phyloP scores from a whole-genome alignment of 2,797 vertebrate genomes.

The Lates japonicus region DNA sequence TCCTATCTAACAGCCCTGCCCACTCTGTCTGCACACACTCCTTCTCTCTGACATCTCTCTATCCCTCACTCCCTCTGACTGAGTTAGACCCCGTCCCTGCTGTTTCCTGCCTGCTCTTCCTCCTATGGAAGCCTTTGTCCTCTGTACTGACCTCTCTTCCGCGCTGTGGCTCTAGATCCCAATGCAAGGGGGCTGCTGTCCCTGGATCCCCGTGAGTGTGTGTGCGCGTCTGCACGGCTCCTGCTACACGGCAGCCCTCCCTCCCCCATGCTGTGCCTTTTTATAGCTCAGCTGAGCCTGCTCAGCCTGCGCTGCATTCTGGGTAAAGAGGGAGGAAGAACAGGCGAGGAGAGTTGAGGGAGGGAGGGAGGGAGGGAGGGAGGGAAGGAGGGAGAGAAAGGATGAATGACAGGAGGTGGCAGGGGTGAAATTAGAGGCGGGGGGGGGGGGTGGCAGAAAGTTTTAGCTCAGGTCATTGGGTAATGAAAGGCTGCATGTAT shows the following conservation, averaged over 20 bases:
- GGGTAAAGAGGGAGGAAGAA: constrained; percentile 73
- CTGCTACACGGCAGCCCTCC: constrained; percentile 84
- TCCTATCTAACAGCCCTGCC: constrained; percentile 59
- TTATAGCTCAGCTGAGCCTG: constrained; percentile 85
- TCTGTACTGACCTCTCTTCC: constrained; percentile 87
- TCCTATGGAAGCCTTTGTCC: constrained; percentile 69
- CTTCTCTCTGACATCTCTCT: constrained; percentile 37
- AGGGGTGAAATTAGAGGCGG: constrained; percentile 44
- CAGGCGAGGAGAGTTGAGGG: constrained; percentile 34
- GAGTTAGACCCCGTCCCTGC: constrained; percentile 22
- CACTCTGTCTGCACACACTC: constrained; percentile 52
- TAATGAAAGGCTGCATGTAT: background rate
- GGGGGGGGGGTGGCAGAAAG: background rate
- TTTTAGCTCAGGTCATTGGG: background rate
- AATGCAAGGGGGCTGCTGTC: constrained; percentile 76
- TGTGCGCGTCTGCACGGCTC: constrained; percentile 77
- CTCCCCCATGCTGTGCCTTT: constrained; percentile 78
- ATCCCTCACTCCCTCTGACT: constrained; percentile 31
- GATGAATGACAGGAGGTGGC: constrained; percentile 39
- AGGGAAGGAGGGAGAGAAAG: constrained; percentile 6
- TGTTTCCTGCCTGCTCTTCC: constrained; percentile 42
- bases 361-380: background rate
- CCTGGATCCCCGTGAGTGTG: constrained; percentile 77
- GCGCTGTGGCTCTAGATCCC: constrained; percentile 77
- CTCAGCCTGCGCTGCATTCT: constrained; percentile 79